A percentile compares a stretch with the other conserved stretches of the same genome.
phyloP scores from a whole-genome alignment of 2,797 vertebrate genomes.

The Oreochromis grahami region DNA sequence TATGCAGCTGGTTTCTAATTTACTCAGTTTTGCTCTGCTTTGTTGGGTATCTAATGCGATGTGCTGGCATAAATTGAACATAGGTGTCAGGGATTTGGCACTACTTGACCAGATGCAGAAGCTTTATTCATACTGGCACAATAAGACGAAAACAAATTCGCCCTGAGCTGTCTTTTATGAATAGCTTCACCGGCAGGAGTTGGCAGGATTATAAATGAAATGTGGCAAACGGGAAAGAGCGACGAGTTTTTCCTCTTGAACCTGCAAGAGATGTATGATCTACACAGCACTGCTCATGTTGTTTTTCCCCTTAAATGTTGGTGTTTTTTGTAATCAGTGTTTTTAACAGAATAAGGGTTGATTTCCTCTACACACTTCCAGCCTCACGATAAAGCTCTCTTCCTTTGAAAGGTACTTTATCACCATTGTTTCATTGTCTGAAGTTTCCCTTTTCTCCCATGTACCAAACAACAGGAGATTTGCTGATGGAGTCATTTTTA shows the following conservation, averaged over 20 bases:
- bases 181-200: background rate
- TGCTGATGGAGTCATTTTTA: background rate
- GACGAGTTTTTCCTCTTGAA: background rate
- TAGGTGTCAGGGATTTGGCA: background rate
- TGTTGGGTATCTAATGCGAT: background rate
- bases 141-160: background rate
- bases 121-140: background rate
- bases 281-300: background rate
- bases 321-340: background rate
- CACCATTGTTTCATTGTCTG: background rate
- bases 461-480: background rate
- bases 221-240: background rate
- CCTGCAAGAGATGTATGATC: no score
- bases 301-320: background rate
- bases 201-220: background rate
- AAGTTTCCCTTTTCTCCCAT: background rate
- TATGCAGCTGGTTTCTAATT: background rate
- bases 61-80: background rate
- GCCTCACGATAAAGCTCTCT: background rate
- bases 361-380: background rate
- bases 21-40: background rate
- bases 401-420: background rate
- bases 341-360: background rate
- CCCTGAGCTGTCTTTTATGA: slow-evolving; percentile 1
- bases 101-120: background rate